Base-by-base conservation (phyloP, 2,888 invertebrate genomes). In the Limnephilus lunatus region DNA sequence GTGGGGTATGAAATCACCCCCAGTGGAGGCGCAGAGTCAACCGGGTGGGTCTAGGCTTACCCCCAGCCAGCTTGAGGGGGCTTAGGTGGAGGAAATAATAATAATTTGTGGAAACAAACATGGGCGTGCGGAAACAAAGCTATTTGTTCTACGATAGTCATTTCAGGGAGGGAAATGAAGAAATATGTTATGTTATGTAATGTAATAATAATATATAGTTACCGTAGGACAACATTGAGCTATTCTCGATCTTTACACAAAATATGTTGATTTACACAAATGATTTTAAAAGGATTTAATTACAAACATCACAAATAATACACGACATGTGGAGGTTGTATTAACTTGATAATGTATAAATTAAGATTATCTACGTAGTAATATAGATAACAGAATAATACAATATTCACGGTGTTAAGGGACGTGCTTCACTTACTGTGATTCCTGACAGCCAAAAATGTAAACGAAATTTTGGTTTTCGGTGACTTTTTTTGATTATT, bases 51-150 rank as follows among this genome's bases (percentile, higher is more conserved):
- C 25, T 68, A 68, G 53, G 68, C 68, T 68, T n/a, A 68, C 68
- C 68, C 68, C 68, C 68, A 25, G 25, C 2, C 68, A 25, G 9
- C n/a, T 68, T 7, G 25, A 2, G 25, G 68, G 68, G 25, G 68
- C 25, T 25, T 68, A 68, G 68, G 68, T n/a, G 9, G 68, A 68
- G n/a, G 9, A 68, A 68, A n/a, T 68, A 68, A 68, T 68, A 68
- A 68, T 68, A n/a, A 68, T 68, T 68, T 68, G 68, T 68, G 68
- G 68, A 68, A n/a, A 68, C 68, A 68, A 68, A 68, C 68, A 68
- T n/a, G n/a, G 68, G 9, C 68, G 68, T 68, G 68, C 25, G 25
- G 19, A n/a, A 68, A 68, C n/a, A 68, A 68, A 68, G 5, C 25
- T 25, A 68, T 68, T 68, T 68, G 68, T 68, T 68, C 25, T n/a